Evolutionary conservation across 2,113 vertebrate genomes (phyloP).

Genomic region (Rattus norvegicus): GRCr8 NC_086019.1:14367001-14367500

Average conservation of each 20-base stretch:
- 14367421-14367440: background rate
- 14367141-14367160: background rate
- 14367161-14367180: background rate
- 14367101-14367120: slow-evolving; percentile 3
- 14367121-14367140: background rate
- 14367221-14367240: background rate
- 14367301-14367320: background rate
- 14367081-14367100: background rate
- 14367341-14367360: background rate
- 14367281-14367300: background rate
- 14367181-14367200: background rate
- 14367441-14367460: background rate
- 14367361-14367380: background rate
- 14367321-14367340: background rate
- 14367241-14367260: background rate
- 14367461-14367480: background rate
- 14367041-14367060: background rate
- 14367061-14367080: background rate
- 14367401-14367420: background rate
- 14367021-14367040: background rate
- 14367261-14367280: background rate
- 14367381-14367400: background rate
- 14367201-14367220: background rate
- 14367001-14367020: background rate
- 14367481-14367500: background rate